phyloP scores from a whole-genome alignment of 2,797 vertebrate genomes.

The Lates japonicus region DNA sequence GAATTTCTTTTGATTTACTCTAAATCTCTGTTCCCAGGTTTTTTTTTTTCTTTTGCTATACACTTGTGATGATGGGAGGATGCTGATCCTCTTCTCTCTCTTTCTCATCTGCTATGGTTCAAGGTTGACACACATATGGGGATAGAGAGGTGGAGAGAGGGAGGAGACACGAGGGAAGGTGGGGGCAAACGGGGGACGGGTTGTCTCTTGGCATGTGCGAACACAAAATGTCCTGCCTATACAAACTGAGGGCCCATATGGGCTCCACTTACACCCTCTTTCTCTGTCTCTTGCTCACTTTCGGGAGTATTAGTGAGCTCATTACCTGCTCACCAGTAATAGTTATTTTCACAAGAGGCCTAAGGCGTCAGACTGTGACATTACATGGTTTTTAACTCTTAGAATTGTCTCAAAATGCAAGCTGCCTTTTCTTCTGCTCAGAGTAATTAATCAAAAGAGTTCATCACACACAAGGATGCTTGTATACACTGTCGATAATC shows the following conservation, averaged over 20 bases:
- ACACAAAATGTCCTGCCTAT: constrained; percentile 47
- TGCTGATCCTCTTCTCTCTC: not conserved
- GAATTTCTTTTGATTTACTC: constrained; percentile 14
- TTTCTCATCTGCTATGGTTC: constrained; percentile 31
- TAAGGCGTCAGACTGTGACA: not conserved
- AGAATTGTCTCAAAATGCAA: constrained; percentile 10
- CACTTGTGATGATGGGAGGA: constrained; percentile 1
- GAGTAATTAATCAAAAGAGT: constrained; percentile 24
- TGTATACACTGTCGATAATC: constrained; percentile 2
- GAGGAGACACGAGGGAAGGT: constrained; percentile 21
- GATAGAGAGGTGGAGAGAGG: constrained; percentile 15
- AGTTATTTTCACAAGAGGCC: constrained; percentile 5
- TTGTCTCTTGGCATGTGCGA: constrained; percentile 45
- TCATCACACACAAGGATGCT: constrained; percentile 5
- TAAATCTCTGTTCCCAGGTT: constrained; percentile 1
- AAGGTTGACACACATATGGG: constrained; percentile 49
- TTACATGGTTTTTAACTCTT: constrained; percentile 6
- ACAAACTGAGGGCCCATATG: constrained; percentile 25
- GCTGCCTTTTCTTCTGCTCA: not conserved
- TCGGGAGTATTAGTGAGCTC: constrained; percentile 15
- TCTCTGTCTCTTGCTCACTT: constrained; percentile 13
- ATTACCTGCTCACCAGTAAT: not conserved
- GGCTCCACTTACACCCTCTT: not conserved
- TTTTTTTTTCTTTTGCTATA: not conserved
- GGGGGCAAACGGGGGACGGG: not conserved